A percentile compares a stretch with the other conserved stretches of the same genome.
phyloP scores from a whole-genome alignment of 2,797 vertebrate genomes.

The Notolepis coatsorum region DNA sequence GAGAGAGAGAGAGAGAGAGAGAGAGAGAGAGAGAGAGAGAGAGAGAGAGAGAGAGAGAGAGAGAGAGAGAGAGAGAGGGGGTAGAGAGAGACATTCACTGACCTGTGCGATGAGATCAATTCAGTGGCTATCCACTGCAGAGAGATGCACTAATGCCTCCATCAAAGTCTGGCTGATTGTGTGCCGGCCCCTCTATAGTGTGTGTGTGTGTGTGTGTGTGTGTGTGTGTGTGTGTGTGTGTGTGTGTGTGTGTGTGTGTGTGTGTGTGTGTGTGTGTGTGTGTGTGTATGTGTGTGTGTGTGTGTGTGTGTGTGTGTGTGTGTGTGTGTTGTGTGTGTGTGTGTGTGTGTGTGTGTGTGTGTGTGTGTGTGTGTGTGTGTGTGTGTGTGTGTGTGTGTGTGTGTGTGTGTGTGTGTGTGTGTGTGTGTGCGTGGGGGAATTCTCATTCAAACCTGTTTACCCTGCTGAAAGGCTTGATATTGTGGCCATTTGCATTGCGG shows the following conservation, averaged over 20 bases:
- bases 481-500: conserved; percentile 60
- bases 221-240: not conserved
- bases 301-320: not conserved
- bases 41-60: not conserved
- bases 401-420: not conserved
- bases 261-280: not conserved
- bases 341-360: not conserved
- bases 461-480: conserved; percentile 53
- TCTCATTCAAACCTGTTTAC: conserved; percentile 46
- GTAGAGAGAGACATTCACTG: conserved; percentile 48
- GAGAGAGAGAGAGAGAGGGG: not conserved
- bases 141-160: conserved; percentile 30
- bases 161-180: conserved; percentile 22
- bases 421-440: conserved; percentile 15
- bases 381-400: not conserved
- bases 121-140: conserved; percentile 11
- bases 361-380: not conserved
- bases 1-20: not conserved
- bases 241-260: not conserved
- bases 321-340: not conserved
- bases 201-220: not conserved
- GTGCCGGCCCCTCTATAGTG: not conserved
- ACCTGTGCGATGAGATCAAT: conserved; percentile 57
- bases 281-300: conserved; percentile 5
- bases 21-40: conserved; percentile 22